Percentiles rank a stretch among this genome's conserved stretches.
Conservation (phyloP, 2,888 invertebrate species). For the Drosophila nr. fundita region DNA sequence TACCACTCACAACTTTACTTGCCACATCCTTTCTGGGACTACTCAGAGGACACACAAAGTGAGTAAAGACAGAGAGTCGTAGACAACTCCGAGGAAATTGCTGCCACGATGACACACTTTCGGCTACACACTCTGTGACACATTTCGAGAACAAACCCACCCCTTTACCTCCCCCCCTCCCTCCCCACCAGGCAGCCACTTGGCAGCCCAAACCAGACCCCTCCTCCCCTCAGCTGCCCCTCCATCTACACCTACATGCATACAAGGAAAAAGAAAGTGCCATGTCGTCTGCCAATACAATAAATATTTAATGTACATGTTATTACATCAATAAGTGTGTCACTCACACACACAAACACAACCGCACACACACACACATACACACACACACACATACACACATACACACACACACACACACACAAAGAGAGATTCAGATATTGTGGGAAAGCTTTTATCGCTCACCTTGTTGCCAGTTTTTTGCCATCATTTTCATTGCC, state of each 20-base stretch:
- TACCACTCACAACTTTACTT: not conserved
- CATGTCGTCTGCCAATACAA: constrained; percentile 80
- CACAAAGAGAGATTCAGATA: constrained; percentile 26
- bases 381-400: constrained; percentile 7
- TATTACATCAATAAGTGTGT: constrained; percentile 78
- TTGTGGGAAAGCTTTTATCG: constrained; percentile 73
- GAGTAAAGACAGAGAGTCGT: not conserved
- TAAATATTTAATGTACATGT: constrained; percentile 80
- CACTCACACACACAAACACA: constrained; percentile 51
- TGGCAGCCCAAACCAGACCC: constrained; percentile 5
- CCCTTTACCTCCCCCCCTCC: not conserved
- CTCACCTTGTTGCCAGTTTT: constrained; percentile 60
- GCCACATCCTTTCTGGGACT: not conserved
- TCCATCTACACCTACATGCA: not conserved
- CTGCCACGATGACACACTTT: constrained; percentile 47
- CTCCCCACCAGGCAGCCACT: constrained; percentile 36
- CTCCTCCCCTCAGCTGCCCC: not conserved
- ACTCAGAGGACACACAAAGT: not conserved
- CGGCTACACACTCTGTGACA: constrained; percentile 34
- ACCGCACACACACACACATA: constrained; percentile 10
- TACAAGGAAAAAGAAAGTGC: constrained; percentile 65
- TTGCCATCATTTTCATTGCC: constrained; percentile 45
- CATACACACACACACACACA: constrained; percentile 12
- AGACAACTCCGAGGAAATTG: constrained; percentile 24
- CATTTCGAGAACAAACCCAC: not conserved